Base-by-base conservation (phyloP, 1,140 invertebrate species). In the Drosophila persimilis region DNA sequence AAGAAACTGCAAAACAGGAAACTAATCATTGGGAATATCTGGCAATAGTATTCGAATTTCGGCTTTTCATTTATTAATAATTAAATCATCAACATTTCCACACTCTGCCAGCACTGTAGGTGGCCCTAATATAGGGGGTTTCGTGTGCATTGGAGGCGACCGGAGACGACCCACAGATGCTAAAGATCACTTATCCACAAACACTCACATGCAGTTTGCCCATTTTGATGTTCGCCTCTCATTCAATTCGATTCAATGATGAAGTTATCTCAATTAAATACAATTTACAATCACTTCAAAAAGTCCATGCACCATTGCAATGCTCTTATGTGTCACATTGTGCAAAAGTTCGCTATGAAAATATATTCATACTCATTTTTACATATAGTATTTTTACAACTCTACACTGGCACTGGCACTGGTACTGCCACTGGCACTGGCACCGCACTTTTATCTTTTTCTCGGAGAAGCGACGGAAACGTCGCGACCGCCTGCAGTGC, bases 401-500 rank as follows among this genome's bases (percentile, higher is more conserved):
- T 78, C 67, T 46, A 62, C 51, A 44, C 44, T 24, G 4, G 22
- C 39, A 56, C 39, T 24, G 4, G 15, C 50, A 48, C 22, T 45
- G 56, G 59, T 26, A 56, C 39, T 24, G 4, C 13, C 50, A 48
- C 22, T 46, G 56, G 62, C 41, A 52, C 39, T 51, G 41, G 45
- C 50, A 61, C 24, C 55, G 48, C 67, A 52, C 47, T 77, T 73
- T 80, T 74, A 80, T 83, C 61, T 80, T 50, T 24, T 39, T 39
- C 35, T 31, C 31, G 15, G 39, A 69, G 55, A 39, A 51, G 57
- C 51, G 77, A 58, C 41, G 55, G 35, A 39, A 65, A 63, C 24
- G 61, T 46, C 35, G 60, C 77, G 78, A 86, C 83, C 79, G 88
- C 79, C 72, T 80, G 79, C 84, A 80, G 83, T 86, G 88, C 80